phyloP scores from a whole-genome alignment of 2,797 vertebrate species.

The Podargus strigoides region DNA sequence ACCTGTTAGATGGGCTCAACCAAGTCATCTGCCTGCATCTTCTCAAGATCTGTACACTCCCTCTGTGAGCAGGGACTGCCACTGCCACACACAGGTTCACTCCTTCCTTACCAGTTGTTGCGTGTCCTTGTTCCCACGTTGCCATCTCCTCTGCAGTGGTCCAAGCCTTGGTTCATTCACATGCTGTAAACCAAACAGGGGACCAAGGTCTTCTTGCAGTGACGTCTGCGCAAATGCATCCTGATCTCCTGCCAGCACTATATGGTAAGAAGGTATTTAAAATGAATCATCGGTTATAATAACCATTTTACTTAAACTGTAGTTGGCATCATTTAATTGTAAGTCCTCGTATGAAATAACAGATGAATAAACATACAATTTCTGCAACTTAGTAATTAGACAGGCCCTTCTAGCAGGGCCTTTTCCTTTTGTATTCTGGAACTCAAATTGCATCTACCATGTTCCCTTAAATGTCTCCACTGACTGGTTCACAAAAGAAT shows the following conservation, averaged over 20 bases:
- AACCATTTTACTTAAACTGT: constrained; percentile 7
- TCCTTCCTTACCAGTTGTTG: background rate
- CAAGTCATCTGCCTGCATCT: background rate
- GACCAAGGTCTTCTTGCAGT: background rate
- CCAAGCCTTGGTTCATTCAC: background rate
- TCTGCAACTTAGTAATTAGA: constrained; percentile 48
- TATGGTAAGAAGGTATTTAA: background rate
- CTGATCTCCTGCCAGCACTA: background rate
- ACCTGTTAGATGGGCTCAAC: background rate
- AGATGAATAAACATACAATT: constrained; percentile 45
- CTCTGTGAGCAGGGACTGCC: background rate
- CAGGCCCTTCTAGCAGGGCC: background rate
- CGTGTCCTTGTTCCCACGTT: background rate
- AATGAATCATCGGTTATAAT: constrained; percentile 18
- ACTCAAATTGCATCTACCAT: background rate
- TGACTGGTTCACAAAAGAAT: constrained; percentile 14
- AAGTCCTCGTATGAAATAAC: constrained; percentile 5
- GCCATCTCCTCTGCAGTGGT: background rate
- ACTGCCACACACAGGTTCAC: background rate
- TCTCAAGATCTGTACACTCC: background rate
- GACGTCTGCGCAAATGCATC: background rate
- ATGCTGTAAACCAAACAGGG: background rate
- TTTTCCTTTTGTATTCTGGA: constrained; percentile 10
- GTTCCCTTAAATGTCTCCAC: background rate
- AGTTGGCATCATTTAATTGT: constrained; percentile 41